Evolutionary conservation across 2,888 invertebrate genomes (phyloP).

Genomic region (Nymphalis urticae): DNA sequence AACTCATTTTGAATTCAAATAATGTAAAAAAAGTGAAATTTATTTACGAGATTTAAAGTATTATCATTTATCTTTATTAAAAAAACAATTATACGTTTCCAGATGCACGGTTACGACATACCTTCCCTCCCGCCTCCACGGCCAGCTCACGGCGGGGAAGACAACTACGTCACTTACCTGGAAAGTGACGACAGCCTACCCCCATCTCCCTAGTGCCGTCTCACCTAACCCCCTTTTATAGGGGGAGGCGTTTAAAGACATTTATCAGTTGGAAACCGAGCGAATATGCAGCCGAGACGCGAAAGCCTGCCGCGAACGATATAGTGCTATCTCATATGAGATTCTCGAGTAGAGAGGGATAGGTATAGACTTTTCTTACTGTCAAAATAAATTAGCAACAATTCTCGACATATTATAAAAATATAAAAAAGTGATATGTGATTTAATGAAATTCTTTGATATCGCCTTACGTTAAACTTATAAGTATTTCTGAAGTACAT

Average conservation of each 20-base stretch:
- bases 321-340: constrained; percentile 8
- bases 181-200: constrained; percentile 93
- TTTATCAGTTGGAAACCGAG: constrained; percentile 3
- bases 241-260: constrained; percentile 33
- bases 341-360: constrained; percentile 6
- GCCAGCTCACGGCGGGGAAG: constrained; percentile 85
- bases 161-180: constrained; percentile 95
- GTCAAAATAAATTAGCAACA: constrained; percentile 23
- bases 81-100: constrained; percentile 48
- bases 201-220: constrained; percentile 85
- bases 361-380: constrained; percentile 20
- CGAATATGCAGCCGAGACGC: neutral
- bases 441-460: constrained; percentile 26
- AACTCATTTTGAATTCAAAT: no score
- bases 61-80: no score
- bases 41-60: no score
- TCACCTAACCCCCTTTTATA: constrained; percentile 54
- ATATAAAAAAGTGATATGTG: constrained; percentile 29
- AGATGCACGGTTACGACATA: constrained; percentile 96
- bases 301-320: neutral
- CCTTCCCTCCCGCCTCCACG: constrained; percentile 82
- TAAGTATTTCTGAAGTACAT: constrained; percentile 33
- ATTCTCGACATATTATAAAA: constrained; percentile 19
- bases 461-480: constrained; percentile 33
- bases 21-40: no score